Percentiles rank a stretch among this genome's conserved stretches.
Conservation (phyloP, 2,888 invertebrate genomes). For the Drosophila formosana region DNA sequence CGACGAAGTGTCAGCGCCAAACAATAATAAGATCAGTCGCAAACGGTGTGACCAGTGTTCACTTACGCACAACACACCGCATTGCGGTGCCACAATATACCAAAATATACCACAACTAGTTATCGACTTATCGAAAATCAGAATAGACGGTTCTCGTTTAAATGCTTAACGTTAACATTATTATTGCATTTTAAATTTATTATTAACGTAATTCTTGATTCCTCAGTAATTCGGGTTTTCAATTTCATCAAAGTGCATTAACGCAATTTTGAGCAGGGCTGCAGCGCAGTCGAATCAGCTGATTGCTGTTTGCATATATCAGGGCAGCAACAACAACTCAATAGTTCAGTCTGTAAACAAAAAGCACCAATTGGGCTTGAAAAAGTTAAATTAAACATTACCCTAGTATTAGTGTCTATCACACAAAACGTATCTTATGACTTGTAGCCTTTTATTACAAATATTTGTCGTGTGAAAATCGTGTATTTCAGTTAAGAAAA, state of each 20-base stretch:
- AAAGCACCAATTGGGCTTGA: background rate
- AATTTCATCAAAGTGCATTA: background rate
- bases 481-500: background rate
- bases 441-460: background rate
- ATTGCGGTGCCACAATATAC: background rate
- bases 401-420: background rate
- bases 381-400: background rate
- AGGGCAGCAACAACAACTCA: background rate
- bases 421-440: background rate
- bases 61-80: background rate
- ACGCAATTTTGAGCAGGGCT: background rate
- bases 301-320: background rate
- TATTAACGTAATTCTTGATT: too few species aligned
- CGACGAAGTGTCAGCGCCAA: constrained; percentile 49
- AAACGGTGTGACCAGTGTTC: constrained; percentile 42
- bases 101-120: background rate
- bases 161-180: too few species aligned
- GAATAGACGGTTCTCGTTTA: background rate
- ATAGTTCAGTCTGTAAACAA: background rate
- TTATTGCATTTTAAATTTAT: too few species aligned
- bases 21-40: constrained; percentile 42
- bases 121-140: background rate
- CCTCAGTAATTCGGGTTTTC: background rate
- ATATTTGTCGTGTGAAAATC: background rate
- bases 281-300: background rate